Conservation (phyloP, 2,797 vertebrate species). For the Coendou prehensilis region DNA sequence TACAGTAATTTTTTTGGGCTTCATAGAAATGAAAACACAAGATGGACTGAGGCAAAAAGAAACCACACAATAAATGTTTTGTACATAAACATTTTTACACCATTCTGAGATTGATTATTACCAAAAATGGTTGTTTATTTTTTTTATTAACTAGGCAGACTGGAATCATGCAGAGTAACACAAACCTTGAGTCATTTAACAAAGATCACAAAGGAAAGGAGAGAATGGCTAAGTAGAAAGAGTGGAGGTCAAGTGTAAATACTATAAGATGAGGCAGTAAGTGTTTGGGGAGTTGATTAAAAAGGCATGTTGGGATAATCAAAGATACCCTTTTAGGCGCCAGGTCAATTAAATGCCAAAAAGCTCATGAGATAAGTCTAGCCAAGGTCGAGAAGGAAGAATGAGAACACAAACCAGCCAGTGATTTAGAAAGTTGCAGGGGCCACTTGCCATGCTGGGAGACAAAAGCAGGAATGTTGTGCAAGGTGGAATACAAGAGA, state of each 20-base stretch:
- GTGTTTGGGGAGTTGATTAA: background rate
- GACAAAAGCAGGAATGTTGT: background rate
- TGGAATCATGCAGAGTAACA: background rate
- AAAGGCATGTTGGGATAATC: background rate
- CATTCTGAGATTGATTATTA: background rate
- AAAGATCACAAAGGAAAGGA: conserved; percentile 7
- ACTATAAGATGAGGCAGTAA: background rate
- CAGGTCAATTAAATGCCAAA: background rate
- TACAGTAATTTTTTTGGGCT: background rate
- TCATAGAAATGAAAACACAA: background rate
- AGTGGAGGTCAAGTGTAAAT: background rate
- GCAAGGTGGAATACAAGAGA: background rate
- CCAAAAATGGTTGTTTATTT: background rate
- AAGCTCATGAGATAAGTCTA: background rate
- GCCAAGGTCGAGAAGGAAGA: background rate
- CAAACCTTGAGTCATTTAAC: background rate
- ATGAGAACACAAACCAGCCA: background rate
- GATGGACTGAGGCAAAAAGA: background rate
- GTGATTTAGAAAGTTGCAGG: background rate
- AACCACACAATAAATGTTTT: background rate
- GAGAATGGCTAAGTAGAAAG: background rate
- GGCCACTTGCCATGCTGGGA: background rate
- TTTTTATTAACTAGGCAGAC: background rate
- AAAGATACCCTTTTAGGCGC: background rate
- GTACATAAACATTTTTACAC: background rate